These are phyloP conservation scores for Eunapius fragilis DNA, from an alignment of 37 sponge, comb jelly and placozoan genomes.

Conservation along the genomic window DNA sequence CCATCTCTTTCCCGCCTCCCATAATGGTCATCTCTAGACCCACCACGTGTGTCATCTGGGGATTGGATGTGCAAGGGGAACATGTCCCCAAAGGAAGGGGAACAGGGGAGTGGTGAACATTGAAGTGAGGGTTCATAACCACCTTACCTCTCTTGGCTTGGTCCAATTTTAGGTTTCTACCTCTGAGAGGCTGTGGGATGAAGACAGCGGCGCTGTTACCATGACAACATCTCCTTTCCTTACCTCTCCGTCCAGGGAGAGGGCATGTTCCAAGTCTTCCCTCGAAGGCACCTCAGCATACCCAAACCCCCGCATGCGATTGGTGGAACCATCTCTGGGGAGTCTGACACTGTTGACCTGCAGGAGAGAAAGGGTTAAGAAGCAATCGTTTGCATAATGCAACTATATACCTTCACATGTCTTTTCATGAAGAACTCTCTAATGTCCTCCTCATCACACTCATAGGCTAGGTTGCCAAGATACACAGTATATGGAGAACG, in stretches of 20 bases:
- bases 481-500: conserved; percentile 89
- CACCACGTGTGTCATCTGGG: neutral
- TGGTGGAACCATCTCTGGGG: conserved; percentile 67
- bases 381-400: neutral
- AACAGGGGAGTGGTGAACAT: no score
- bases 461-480: conserved; percentile 95
- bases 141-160: neutral
- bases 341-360: conserved; percentile 78
- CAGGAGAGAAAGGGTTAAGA: neutral
- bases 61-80: no score
- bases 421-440: conserved; percentile 64
- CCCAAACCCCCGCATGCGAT: conserved; percentile 91
- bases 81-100: no score
- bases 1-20: conserved; percentile 11
- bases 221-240: neutral
- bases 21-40: neutral
- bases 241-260: conserved; percentile 76
- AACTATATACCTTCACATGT: conserved; percentile 44
- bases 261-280: conserved; percentile 68
- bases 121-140: no score
- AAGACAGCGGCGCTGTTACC: neutral
- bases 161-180: neutral
- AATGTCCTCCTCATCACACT: conserved; percentile 77
- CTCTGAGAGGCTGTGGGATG: neutral
- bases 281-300: conserved; percentile 87